Percentiles rank a stretch among this genome's conserved stretches.
These are phyloP conservation scores for Tangara arthus DNA, from an alignment of 2,797 vertebrate genomes.

Conservation along the genomic window DNA sequence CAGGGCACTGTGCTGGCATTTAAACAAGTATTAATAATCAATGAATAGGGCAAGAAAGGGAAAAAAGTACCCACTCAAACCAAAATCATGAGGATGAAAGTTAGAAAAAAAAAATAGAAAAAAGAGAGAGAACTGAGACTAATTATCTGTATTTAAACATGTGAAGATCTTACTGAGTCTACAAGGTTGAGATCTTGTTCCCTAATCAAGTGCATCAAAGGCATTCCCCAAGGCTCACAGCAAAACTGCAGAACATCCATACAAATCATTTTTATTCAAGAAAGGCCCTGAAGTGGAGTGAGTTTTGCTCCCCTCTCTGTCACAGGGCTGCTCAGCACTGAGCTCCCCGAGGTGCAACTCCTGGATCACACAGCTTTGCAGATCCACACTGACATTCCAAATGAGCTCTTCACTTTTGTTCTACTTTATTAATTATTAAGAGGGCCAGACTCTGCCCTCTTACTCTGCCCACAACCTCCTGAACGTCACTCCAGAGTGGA, in stretches of 20 bases:
- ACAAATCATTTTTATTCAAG: conserved; percentile 14
- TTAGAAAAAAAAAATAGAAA: background rate
- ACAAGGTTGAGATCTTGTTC: conserved; percentile 30
- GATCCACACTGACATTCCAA: background rate
- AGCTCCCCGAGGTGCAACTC: background rate
- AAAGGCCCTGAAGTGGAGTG: background rate
- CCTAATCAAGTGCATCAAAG: conserved; percentile 41
- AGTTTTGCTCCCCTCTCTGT: background rate
- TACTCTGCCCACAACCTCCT: background rate
- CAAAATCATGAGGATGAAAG: background rate
- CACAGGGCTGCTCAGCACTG: background rate
- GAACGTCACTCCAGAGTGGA: background rate
- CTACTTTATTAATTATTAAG: background rate
- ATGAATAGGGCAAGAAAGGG: background rate
- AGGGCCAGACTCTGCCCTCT: background rate
- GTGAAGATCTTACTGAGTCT: conserved; percentile 35
- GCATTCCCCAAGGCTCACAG: conserved; percentile 28
- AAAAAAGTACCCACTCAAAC: background rate
- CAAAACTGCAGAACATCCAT: conserved; percentile 33
- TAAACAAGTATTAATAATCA: conserved; percentile 7
- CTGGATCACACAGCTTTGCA: background rate
- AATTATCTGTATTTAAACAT: conserved; percentile 62
- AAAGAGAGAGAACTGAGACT: conserved; percentile 1
- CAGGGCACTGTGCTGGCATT: background rate
- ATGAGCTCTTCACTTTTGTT: background rate